These are phyloP conservation scores for Chalcosyrphus nemorum DNA, from an alignment of 2,888 invertebrate genomes.

Conservation along the genomic window DNA sequence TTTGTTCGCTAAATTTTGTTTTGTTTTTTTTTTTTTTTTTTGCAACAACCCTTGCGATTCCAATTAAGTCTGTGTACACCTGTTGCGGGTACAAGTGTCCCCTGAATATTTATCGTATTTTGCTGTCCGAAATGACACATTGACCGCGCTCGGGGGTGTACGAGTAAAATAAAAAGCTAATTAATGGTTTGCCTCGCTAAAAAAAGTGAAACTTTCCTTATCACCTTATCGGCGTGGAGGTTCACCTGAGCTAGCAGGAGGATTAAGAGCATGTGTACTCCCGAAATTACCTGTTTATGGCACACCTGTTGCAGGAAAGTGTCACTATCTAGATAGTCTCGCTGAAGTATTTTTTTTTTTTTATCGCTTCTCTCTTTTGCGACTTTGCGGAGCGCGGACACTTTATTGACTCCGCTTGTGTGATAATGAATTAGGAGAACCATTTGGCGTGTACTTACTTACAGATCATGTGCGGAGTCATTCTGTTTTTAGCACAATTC, in stretches of 20 bases:
- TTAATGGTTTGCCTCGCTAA: neutral
- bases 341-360: neutral
- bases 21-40: neutral
- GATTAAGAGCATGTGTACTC: slow-evolving; percentile 29
- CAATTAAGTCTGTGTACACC: slow-evolving; percentile 16
- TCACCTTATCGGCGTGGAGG: slow-evolving; percentile 1
- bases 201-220: slow-evolving; percentile 20
- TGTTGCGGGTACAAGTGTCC: slow-evolving; percentile 27
- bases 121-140: slow-evolving; percentile 6
- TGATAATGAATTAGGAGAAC: slow-evolving; percentile 26
- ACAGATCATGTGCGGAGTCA: slow-evolving; percentile 23
- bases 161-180: neutral
- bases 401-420: slow-evolving; percentile 20
- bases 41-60: neutral
- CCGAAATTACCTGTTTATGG: slow-evolving; percentile 32
- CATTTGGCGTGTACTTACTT: slow-evolving; percentile 29
- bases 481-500: slow-evolving; percentile 41
- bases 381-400: neutral
- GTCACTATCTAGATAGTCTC: neutral
- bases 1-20: too few relatives aligned
- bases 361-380: neutral
- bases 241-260: slow-evolving; percentile 19
- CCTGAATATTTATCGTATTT: neutral
- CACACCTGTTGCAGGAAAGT: slow-evolving; percentile 33
- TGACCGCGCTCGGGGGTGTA: too few relatives aligned